Base-by-base conservation (phyloP, 2,888 invertebrate species). In the Epistrophe eligans region DNA sequence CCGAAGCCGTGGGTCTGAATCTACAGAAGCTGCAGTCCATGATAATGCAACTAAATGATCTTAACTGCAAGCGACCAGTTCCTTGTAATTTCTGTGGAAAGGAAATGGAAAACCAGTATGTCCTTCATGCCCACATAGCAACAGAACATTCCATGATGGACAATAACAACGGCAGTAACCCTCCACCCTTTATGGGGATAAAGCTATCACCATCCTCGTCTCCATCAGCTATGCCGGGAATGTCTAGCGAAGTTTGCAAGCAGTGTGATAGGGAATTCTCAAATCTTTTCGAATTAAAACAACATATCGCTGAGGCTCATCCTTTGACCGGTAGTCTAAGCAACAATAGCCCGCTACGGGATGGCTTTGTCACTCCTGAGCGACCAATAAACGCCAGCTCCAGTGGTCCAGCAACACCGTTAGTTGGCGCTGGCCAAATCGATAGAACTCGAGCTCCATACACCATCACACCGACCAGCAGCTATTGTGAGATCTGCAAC, bases 401-500 rank as follows among this genome's bases (percentile, higher is more conserved):
- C 10, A 84, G 83, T 24, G 88, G 88, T 15, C 64, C 85, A 8
- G 8, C 81, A 58, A 60, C 74, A 1, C 77, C 73, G 15, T 82
- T 43, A 17, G 84, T 40, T 32, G 88, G 71, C 38, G 85, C 15
- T 79, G 87, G 32, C 0, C 88, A 88, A 19, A 72, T 66, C n/a
- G 89, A 90, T 81, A 24, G 88, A 5, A 77, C 90, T 32, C 93
- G 95, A 55, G 93, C 95, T 28, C 95, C 95, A 0, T 94, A 94
- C 90, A 95, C 94, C 48, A 90, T 92, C 0, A 95, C 95, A 0
- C 95, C 96, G 0, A 96, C 97, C 2, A 97, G 97, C 87, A 98
- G 98, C 91, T 98, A 98, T 92, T 99, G 99, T 92, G 98, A 98
- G 92, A 98, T 99, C 88, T 99, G 99, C 93, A 99, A 99, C 94